Conservation (phyloP, 2,113 vertebrate species). For the Festucalex cinctus region DNA sequence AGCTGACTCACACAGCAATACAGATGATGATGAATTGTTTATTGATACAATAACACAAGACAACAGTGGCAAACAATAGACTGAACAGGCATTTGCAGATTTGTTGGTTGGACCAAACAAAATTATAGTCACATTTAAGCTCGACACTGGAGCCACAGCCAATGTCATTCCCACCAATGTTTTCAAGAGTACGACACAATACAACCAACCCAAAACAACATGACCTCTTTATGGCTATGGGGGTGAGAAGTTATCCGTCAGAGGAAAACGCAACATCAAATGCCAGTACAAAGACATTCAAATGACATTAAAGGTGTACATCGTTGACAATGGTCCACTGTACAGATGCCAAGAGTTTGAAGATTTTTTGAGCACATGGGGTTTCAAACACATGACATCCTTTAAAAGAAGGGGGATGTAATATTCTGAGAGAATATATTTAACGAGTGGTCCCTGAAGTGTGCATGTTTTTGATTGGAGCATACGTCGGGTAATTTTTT, state of each 20-base stretch:
- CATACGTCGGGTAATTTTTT: no score
- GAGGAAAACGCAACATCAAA: conserved; percentile 14
- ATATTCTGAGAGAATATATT: no score
- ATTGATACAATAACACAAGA: conserved; percentile 15
- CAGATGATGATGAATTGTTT: conserved; percentile 17
- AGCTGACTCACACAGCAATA: not conserved
- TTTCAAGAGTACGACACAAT: not conserved
- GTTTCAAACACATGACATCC: no score
- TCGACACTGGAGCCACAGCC: conserved; percentile 6
- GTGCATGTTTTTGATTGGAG: no score
- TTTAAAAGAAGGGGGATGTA: no score
- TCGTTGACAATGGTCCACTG: conserved; percentile 9
- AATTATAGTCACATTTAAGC: not conserved
- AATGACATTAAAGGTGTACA: not conserved
- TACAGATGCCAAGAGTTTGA: no score
- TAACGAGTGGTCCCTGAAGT: no score
- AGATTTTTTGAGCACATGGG: no score
- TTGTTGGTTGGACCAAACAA: not conserved
- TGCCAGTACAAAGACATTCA: conserved; percentile 7
- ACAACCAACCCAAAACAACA: not conserved
- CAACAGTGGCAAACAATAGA: not conserved
- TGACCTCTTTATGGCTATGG: conserved; percentile 11
- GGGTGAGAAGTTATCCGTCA: not conserved
- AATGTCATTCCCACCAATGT: conserved; percentile 11
- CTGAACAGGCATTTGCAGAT: not conserved